A percentile compares a stretch with the other conserved stretches of the same genome.
These are phyloP conservation scores for Reinhardtius hippoglossoides DNA, from an alignment of 2,113 vertebrate species.

Conservation along the genomic window DNA sequence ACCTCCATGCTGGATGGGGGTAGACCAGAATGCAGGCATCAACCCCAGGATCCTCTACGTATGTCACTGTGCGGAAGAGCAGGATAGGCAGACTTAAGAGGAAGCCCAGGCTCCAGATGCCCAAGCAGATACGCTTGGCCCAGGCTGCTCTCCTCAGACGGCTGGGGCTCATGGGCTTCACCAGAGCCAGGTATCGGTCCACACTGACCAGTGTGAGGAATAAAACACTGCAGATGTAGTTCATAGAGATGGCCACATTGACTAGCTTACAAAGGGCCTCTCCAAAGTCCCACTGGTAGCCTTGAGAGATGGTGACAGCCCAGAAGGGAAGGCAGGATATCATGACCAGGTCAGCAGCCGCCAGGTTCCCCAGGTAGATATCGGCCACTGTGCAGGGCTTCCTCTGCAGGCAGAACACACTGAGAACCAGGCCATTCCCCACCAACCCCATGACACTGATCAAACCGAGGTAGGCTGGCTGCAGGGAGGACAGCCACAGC, in stretches of 20 bases:
- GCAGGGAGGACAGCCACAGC: slow-evolving; percentile 64
- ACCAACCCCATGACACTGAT: slow-evolving; percentile 69
- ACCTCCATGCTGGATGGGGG: slow-evolving; percentile 66
- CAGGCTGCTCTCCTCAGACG: slow-evolving; percentile 56
- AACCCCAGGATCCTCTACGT: slow-evolving; percentile 15
- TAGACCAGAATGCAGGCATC: slow-evolving; percentile 74
- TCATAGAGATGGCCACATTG: slow-evolving; percentile 74
- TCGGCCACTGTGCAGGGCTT: slow-evolving; percentile 72
- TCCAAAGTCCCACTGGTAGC: slow-evolving; percentile 76
- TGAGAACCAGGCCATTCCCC: slow-evolving; percentile 76
- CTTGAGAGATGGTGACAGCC: slow-evolving; percentile 62
- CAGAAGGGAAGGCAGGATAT: slow-evolving; percentile 78
- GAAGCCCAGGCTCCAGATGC: slow-evolving; percentile 62
- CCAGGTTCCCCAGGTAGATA: slow-evolving; percentile 80
- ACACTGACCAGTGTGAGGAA: slow-evolving; percentile 77
- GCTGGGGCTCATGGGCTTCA: slow-evolving; percentile 63
- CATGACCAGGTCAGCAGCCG: slow-evolving; percentile 75
- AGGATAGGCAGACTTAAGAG: slow-evolving; percentile 54
- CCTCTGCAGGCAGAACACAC: slow-evolving; percentile 71
- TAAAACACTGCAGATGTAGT: slow-evolving; percentile 73
- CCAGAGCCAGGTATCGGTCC: slow-evolving; percentile 80
- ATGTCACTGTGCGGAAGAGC: slow-evolving; percentile 43
- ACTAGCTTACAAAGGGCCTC: slow-evolving; percentile 73
- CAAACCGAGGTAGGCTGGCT: slow-evolving; percentile 69
- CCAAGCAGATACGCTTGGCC: slow-evolving; percentile 69